These are phyloP conservation scores for Eucera pruinosa DNA, from an alignment of 2,888 invertebrate species.

Conservation along the genomic window DNA sequence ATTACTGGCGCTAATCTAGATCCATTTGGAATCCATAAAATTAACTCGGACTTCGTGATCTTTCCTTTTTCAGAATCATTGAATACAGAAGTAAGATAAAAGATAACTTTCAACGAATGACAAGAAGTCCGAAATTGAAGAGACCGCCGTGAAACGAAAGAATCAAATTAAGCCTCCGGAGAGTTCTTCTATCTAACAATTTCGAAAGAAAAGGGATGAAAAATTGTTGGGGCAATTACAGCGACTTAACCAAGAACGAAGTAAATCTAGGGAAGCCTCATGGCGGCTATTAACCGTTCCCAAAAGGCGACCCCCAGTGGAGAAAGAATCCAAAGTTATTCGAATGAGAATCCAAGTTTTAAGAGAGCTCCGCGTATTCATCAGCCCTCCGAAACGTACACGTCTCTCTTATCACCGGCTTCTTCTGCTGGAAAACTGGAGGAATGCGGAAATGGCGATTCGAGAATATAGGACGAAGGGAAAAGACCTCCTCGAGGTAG, in stretches of 20 bases:
- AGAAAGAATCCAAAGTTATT: constrained; percentile 1
- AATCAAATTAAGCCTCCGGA: background rate
- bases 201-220: background rate
- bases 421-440: constrained; percentile 1
- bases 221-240: constrained; percentile 18
- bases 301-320: background rate
- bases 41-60: no score
- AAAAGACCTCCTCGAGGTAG: background rate
- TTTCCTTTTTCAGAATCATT: no score
- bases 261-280: constrained; percentile 1
- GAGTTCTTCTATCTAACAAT: background rate
- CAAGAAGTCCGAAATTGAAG: background rate
- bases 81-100: no score
- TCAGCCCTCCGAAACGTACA: constrained; percentile 9
- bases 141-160: background rate
- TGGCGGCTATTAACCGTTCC: constrained; percentile 19
- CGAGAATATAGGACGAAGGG: constrained; percentile 33
- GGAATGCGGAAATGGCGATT: constrained; percentile 35
- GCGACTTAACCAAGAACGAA: constrained; percentile 6
- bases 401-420: constrained; percentile 24
- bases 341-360: constrained; percentile 6
- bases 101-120: no score
- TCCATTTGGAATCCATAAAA: no score
- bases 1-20: no score
- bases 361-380: constrained; percentile 16